phyloP scores from a whole-genome alignment of 1,140 invertebrate genomes.

The Aphis craccivora region DNA sequence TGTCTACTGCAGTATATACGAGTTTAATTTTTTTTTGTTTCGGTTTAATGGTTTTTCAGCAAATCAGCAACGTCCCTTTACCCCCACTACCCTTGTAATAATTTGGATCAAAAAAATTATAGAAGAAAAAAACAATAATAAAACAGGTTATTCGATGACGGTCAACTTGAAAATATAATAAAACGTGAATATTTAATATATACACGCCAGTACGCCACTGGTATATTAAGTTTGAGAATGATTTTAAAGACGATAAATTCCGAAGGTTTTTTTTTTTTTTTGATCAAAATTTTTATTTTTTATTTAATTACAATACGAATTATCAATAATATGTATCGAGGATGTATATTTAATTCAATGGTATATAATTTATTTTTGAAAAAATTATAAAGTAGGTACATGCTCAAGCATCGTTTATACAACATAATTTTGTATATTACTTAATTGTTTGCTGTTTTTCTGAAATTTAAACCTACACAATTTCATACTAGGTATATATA shows the following conservation, averaged over 20 bases:
- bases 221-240: neutral
- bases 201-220: too few species aligned
- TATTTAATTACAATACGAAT: neutral
- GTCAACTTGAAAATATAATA: conserved; percentile 30
- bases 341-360: neutral
- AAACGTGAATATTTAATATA: conserved; percentile 15
- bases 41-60: conserved; percentile 18
- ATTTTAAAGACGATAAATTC: neutral
- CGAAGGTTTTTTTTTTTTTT: neutral
- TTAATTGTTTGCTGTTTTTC: neutral
- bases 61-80: neutral
- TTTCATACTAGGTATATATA: too few species aligned
- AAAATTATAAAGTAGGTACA: too few species aligned
- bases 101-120: conserved; percentile 30
- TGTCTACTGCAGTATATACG: neutral
- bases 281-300: neutral
- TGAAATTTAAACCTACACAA: neutral
- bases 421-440: neutral
- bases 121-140: neutral
- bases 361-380: neutral
- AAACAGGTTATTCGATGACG: conserved; percentile 43
- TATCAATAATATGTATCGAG: neutral
- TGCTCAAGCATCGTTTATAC: neutral
- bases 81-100: neutral
- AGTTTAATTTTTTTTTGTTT: neutral